These are phyloP conservation scores for Pseudochaenichthys georgianus DNA, from an alignment of 2,797 vertebrate species.

Conservation along the genomic window DNA sequence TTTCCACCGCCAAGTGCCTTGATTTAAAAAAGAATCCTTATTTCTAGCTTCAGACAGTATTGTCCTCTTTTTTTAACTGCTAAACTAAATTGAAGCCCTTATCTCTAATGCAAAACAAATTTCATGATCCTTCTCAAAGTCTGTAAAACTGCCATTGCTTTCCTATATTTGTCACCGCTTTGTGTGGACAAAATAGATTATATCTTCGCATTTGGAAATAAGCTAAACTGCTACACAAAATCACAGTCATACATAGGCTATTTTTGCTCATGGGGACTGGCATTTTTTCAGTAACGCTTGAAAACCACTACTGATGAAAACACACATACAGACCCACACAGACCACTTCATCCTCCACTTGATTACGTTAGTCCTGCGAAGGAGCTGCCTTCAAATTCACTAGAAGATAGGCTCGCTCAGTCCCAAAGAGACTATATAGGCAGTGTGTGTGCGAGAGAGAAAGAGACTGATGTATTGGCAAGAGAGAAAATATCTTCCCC, in stretches of 20 bases:
- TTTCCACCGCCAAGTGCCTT: not conserved
- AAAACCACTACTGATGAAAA: constrained; percentile 19
- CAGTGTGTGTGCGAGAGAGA: not conserved
- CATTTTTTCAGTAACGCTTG: not conserved
- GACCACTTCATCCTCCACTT: constrained; percentile 51
- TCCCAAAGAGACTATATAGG: constrained; percentile 14
- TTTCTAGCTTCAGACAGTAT: not conserved
- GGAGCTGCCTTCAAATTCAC: constrained; percentile 58
- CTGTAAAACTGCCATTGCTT: not conserved
- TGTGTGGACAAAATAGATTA: not conserved
- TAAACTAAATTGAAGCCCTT: not conserved
- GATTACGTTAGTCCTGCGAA: constrained; percentile 60
- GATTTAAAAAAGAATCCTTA: not conserved
- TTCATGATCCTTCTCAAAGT: not conserved
- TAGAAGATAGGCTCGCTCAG: constrained; percentile 46
- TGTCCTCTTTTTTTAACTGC: not conserved
- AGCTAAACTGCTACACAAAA: too few relatives aligned
- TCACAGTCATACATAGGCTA: not conserved
- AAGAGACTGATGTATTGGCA: constrained; percentile 19
- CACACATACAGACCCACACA: constrained; percentile 19
- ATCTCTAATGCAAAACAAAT: not conserved
- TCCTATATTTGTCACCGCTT: not conserved
- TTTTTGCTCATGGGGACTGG: not conserved
- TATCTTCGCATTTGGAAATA: not conserved
- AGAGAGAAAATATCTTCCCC: constrained; percentile 38